Evolutionary conservation across 2,888 invertebrate species (phyloP).

Genomic region (Drosophila gaucha): DNA sequence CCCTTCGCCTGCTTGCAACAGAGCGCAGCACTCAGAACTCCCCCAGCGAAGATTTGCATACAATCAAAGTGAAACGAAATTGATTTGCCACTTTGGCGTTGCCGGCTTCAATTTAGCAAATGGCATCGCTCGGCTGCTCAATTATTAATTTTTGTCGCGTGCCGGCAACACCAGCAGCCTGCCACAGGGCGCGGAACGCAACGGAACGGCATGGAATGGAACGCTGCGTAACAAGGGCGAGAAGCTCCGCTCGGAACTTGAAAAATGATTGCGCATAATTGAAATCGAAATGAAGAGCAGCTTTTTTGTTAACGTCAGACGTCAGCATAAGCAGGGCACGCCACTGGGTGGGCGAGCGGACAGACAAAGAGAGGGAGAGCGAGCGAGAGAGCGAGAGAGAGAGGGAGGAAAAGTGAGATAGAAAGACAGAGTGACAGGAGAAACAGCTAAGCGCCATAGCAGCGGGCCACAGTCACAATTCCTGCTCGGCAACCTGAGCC

Average conservation of each 20-base stretch:
- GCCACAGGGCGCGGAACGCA: constrained; percentile 7
- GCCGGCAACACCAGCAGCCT: constrained; percentile 52
- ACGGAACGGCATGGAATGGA: not conserved
- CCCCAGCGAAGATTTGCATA: constrained; percentile 71
- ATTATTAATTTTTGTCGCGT: constrained; percentile 80
- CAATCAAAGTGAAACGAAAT: constrained; percentile 76
- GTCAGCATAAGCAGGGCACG: too few relatives aligned
- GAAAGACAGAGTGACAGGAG: constrained; percentile 3
- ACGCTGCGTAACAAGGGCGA: not conserved
- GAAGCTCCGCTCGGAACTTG: constrained; percentile 56
- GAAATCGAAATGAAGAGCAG: constrained; percentile 75
- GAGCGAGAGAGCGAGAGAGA: not conserved
- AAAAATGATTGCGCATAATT: constrained; percentile 79
- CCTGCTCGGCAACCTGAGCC: constrained; percentile 29
- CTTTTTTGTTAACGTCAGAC: constrained; percentile 62
- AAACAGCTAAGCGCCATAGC: constrained; percentile 21
- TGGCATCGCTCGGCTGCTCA: constrained; percentile 62
- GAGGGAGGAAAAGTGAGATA: not conserved
- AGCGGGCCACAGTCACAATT: constrained; percentile 16
- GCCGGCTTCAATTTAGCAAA: constrained; percentile 74
- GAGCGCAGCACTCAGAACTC: constrained; percentile 28
- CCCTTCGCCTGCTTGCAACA: not conserved
- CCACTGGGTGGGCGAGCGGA: constrained; percentile 2
- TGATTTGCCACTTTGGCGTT: constrained; percentile 72
- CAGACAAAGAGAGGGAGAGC: not conserved